Evolutionary conservation across 2,888 invertebrate species (phyloP), one percentile per base, ranked within the genome.

Genomic region (Noctua comes): DNA sequence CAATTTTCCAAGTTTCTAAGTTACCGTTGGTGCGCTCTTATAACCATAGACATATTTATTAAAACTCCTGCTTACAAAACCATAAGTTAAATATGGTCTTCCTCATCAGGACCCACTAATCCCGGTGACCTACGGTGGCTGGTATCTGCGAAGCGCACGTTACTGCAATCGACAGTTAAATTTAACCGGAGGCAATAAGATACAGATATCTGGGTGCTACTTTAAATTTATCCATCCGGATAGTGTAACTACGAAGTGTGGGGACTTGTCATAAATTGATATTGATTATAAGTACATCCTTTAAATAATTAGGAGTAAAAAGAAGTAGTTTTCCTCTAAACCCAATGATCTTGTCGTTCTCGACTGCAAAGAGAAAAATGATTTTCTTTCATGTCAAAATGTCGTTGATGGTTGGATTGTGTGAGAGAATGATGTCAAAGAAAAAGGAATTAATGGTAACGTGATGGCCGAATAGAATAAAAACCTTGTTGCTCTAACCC

Each of bases 181-280:
- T 89, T 90, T 91, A 92, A 91, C 91, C 89, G 90, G 89, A 90
- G 90, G 85, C 76, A 87, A 87, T 85, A 86, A 88, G 93, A 93
- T 94, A 94, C 87, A 92, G 93, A 93, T 94, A 94, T 93, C 92
- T 88, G 74, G 79, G 84, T 88, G 90, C 91, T 93, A 91, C 90
- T 91, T 91, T 90, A 91, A 90, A 92, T 92, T 91, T 92, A 90
- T 87, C 76, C 80, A 11, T 82, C 88, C 87, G 84, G 87, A 88
- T 85, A 59, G 40, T 76, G 85, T 76, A 68, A 82, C 88, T 78
- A 84, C 90, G 31, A 65, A 71, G 43, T 69, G 83, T 90, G n/a
- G 51, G 69, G 71, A 87, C 85, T 79, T 16, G 16, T 13, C 16
- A 7, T 36, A 71, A 68, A 43, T 48, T 48, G 4, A 18, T 31